Percentiles rank a stretch among this genome's conserved stretches.
phyloP scores from a whole-genome alignment of 2,797 vertebrate species.

The Picus viridis region DNA sequence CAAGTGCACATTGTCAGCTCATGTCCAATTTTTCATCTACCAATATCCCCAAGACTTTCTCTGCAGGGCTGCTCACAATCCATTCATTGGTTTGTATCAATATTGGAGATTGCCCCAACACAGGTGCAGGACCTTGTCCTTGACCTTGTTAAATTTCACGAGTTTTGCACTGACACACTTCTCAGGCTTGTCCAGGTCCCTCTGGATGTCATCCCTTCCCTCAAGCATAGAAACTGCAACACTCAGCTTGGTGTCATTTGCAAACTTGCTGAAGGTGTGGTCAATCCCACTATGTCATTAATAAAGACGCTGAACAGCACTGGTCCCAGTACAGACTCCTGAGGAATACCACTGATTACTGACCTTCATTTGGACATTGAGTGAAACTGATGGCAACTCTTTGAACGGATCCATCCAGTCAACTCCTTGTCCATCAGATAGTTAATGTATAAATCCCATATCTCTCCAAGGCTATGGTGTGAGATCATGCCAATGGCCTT shows the following conservation, averaged over 20 bases:
- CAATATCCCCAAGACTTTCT: background rate
- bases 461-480: background rate
- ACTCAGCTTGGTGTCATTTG: background rate
- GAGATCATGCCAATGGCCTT: background rate
- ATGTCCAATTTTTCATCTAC: background rate
- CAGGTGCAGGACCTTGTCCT: background rate
- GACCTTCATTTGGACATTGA: background rate
- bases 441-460: background rate
- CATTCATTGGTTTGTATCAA: background rate
- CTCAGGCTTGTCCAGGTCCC: background rate
- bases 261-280: background rate
- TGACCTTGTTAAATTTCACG: background rate
- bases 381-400: background rate
- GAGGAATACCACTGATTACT: background rate
- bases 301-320: background rate
- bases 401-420: background rate
- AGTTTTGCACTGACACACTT: background rate
- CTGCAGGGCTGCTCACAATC: background rate
- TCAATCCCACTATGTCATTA: background rate
- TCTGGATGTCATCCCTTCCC: background rate
- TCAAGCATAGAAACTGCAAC: background rate
- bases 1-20: rapidly evolving
- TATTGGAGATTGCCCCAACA: rapidly evolving
- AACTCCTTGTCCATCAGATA: background rate
- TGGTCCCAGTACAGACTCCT: background rate